These are phyloP conservation scores for Chloroclysta siterata DNA, from an alignment of 2,888 invertebrate genomes.

Conservation along the genomic window DNA sequence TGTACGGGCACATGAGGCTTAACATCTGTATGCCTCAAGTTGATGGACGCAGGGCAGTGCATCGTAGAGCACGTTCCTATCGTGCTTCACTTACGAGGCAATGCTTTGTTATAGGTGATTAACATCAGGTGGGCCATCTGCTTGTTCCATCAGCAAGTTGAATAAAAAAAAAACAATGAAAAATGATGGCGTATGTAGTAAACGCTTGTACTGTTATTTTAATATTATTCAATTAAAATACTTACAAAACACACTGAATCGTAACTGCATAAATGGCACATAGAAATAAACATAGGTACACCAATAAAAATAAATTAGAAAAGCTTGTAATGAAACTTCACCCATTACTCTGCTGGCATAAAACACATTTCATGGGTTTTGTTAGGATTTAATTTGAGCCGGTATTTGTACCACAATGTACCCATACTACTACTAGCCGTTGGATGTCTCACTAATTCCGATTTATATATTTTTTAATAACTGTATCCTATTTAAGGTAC, in stretches of 20 bases:
- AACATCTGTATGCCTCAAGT: too few relatives aligned
- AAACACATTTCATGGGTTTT: slow-evolving; percentile 73
- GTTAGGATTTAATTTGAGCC: slow-evolving; percentile 77
- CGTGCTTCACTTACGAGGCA: too few relatives aligned
- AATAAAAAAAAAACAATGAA: too few relatives aligned
- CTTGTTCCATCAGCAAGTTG: too few relatives aligned
- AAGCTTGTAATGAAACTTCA: slow-evolving; percentile 80
- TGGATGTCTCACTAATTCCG: slow-evolving; percentile 31
- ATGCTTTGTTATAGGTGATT: too few relatives aligned
- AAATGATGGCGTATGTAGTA: too few relatives aligned
- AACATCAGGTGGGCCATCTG: too few relatives aligned
- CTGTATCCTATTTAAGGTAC: too few relatives aligned
- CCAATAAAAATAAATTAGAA: slow-evolving; percentile 83
- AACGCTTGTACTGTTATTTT: too few relatives aligned
- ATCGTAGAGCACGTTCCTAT: too few relatives aligned
- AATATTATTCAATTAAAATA: neutral
- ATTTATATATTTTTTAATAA: slow-evolving; percentile 25
- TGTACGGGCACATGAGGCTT: too few relatives aligned
- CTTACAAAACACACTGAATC: neutral
- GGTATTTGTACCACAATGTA: slow-evolving; percentile 54
- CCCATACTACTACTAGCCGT: slow-evolving; percentile 9
- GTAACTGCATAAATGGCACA: slow-evolving; percentile 68
- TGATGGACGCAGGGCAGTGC: too few relatives aligned
- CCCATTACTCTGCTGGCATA: slow-evolving; percentile 70
- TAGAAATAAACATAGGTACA: slow-evolving; percentile 63